Conservation (phyloP, 2,797 vertebrate genomes). For the Carapus acus region DNA sequence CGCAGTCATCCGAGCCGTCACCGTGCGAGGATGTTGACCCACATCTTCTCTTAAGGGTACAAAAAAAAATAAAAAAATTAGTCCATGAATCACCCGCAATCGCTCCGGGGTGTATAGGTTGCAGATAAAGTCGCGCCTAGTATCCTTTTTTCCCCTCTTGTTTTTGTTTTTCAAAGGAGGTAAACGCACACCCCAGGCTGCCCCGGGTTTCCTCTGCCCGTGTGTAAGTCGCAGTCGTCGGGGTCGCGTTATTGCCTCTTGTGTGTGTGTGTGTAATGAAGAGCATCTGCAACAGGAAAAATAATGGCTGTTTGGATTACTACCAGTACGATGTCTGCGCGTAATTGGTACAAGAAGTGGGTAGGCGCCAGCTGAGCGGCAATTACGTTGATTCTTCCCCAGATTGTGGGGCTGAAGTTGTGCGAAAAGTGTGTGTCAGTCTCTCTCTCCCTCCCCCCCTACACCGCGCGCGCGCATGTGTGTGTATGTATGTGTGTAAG, state of each 20-base stretch:
- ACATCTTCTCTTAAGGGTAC: not conserved
- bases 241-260: conserved; percentile 57
- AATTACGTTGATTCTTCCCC: conserved; percentile 75
- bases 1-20: no score
- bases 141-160: no score
- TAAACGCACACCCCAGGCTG: conserved; percentile 28
- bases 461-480: conserved; percentile 17
- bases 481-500: conserved; percentile 55
- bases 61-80: conserved; percentile 1
- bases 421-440: conserved; percentile 56
- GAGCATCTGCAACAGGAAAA: conserved; percentile 70
- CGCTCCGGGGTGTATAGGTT: conserved; percentile 3
- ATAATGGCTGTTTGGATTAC: conserved; percentile 71
- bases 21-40: conserved; percentile 19
- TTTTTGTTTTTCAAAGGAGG: conserved; percentile 1
- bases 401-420: conserved; percentile 74
- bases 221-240: conserved; percentile 49
- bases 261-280: conserved; percentile 67
- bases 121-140: not conserved
- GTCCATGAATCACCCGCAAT: conserved; percentile 1
- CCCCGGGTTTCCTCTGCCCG: conserved; percentile 5
- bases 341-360: conserved; percentile 82
- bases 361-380: conserved; percentile 79
- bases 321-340: conserved; percentile 73
- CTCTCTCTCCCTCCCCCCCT: conserved; percentile 1